Evolutionary conservation across 2,888 invertebrate genomes (phyloP).

Genomic region (Reticulitermes lucifugus): DNA sequence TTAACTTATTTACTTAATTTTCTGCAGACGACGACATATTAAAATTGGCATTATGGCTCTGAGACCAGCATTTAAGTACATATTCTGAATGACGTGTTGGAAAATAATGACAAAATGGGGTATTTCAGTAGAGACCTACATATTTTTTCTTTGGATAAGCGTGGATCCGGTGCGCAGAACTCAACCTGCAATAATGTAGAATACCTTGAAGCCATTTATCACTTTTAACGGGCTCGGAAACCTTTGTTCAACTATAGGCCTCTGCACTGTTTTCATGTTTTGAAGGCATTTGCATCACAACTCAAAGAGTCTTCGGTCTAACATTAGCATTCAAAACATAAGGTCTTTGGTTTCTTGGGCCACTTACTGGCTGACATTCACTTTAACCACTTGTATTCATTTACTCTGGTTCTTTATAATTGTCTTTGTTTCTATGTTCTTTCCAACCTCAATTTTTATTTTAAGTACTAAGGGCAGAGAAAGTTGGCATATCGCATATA

Average conservation of each 20-base stretch:
- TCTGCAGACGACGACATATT: not conserved
- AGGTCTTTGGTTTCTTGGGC: not conserved
- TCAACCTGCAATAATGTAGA: not conserved
- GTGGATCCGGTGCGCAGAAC: not conserved
- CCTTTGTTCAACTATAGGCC: not conserved
- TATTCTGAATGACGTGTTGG: not conserved
- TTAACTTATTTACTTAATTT: not conserved
- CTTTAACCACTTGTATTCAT: not conserved
- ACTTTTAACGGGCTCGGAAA: not conserved
- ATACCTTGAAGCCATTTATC: not conserved
- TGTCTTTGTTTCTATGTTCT: not conserved
- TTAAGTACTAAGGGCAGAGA: not conserved
- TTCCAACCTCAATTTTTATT: not conserved
- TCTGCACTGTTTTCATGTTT: not conserved
- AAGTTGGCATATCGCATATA: slow-evolving; percentile 12
- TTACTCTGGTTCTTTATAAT: not conserved
- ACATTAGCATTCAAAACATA: not conserved
- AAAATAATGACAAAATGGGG: not conserved
- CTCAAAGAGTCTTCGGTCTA: not conserved
- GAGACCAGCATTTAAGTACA: not conserved
- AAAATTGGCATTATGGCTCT: not conserved
- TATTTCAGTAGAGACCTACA: not conserved
- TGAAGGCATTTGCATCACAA: not conserved
- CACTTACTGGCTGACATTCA: not conserved
- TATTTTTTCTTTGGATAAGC: not conserved